Evolutionary conservation across 2,113 vertebrate genomes (phyloP).

Genomic region (Saguinus imperator): DNA sequence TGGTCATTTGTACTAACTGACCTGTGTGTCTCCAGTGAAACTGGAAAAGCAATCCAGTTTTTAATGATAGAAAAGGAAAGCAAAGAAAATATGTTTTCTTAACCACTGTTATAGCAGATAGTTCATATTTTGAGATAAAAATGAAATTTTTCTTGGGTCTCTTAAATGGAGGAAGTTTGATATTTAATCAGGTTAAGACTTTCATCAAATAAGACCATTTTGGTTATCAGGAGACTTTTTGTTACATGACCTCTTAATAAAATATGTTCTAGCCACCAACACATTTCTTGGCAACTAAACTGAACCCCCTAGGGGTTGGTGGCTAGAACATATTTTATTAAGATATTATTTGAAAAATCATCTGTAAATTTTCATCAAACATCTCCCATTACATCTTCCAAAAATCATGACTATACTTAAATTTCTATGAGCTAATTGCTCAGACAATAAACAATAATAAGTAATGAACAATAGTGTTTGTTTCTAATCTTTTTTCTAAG

Average conservation of each 20-base stretch:
- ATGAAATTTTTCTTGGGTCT: conserved; percentile 7
- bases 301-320: neutral
- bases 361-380: neutral
- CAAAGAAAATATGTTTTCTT: neutral
- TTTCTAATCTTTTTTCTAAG: conserved; percentile 57
- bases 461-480: conserved; percentile 9
- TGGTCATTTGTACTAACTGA: conserved; percentile 52
- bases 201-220: conserved; percentile 43
- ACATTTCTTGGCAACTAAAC: no score
- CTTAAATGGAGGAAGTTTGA: neutral
- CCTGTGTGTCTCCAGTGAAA: neutral
- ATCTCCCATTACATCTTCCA: neutral
- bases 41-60: neutral
- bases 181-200: conserved; percentile 38
- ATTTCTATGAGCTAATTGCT: conserved; percentile 48
- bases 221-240: conserved; percentile 14
- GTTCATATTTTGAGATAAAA: conserved; percentile 55
- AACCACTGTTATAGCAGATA: neutral
- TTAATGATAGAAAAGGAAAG: neutral
- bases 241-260: neutral
- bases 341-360: conserved; percentile 33
- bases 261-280: no score
- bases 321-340: conserved; percentile 16
- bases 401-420: neutral
- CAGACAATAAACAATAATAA: conserved; percentile 23